These are phyloP conservation scores for Neuroterus valhalla DNA, from an alignment of 1,140 invertebrate species.

Conservation along the genomic window DNA sequence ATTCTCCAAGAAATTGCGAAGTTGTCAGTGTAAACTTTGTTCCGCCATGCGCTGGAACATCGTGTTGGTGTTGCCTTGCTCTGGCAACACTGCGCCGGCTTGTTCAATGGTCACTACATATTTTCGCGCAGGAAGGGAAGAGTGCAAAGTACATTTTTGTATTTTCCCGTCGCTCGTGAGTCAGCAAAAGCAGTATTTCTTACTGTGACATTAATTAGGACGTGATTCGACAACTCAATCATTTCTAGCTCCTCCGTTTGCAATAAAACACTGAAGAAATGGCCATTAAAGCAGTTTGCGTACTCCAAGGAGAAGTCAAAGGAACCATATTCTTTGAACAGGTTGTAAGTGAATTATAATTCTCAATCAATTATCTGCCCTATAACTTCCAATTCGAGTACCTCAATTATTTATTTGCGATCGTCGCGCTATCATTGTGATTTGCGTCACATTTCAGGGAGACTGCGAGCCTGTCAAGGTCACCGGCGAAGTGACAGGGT, in stretches of 20 bases:
- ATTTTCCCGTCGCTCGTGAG: constrained; percentile 48
- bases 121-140: no score
- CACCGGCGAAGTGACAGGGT: constrained; percentile 82
- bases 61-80: no score
- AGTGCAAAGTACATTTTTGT: constrained; percentile 32
- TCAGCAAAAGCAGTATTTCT: constrained; percentile 55
- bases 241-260: neutral
- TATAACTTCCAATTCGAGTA: neutral
- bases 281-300: constrained; percentile 86
- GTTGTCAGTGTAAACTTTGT: no score
- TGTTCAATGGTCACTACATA: no score
- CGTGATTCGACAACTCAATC: neutral
- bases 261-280: constrained; percentile 51
- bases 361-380: neutral
- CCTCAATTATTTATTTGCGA: constrained; percentile 5
- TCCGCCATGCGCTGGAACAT: no score
- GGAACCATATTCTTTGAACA: constrained; percentile 88
- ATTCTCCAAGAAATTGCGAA: no score
- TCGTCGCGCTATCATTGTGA: constrained; percentile 4
- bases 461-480: constrained; percentile 78
- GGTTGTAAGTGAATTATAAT: constrained; percentile 75
- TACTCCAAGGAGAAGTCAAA: constrained; percentile 88
- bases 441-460: constrained; percentile 63
- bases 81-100: no score
- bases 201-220: constrained; percentile 7